These are phyloP conservation scores for Nomada fabriciana DNA, from an alignment of 2,888 invertebrate species.

Conservation along the genomic window DNA sequence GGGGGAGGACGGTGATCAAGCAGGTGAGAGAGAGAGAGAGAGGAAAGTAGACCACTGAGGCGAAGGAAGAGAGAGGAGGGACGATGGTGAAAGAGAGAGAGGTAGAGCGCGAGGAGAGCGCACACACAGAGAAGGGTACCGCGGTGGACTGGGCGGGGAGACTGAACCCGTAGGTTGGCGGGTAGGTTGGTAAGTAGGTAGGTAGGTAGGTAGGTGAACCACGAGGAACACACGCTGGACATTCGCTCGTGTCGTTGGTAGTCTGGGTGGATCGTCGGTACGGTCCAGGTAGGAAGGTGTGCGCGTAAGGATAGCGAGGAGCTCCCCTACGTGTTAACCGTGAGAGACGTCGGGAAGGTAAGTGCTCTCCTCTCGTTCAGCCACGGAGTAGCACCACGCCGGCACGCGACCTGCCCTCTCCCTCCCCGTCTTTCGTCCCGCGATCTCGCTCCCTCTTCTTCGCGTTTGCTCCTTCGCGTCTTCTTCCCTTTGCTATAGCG, in stretches of 20 bases:
- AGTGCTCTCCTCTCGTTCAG: conserved; percentile 76
- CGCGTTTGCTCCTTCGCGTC: conserved; percentile 11
- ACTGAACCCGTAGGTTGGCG: conserved; percentile 77
- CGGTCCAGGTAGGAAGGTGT: conserved; percentile 32
- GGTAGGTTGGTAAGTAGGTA: conserved; percentile 80
- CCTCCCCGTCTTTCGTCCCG: conserved; percentile 56
- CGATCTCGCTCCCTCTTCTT: conserved; percentile 28
- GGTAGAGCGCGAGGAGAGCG: conserved; percentile 20
- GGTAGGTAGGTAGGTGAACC: conserved; percentile 79
- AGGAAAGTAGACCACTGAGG: conserved; percentile 17
- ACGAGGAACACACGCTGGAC: conserved; percentile 53
- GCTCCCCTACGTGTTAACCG: conserved; percentile 76
- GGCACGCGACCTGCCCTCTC: conserved; percentile 83
- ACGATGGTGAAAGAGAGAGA: not conserved
- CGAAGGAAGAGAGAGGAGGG: not conserved
- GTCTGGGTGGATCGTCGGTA: conserved; percentile 49
- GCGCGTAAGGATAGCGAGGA: conserved; percentile 56
- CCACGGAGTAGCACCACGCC: conserved; percentile 80
- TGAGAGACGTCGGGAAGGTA: conserved; percentile 80
- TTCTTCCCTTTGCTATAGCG: conserved; percentile 38
- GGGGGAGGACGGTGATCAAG: not conserved
- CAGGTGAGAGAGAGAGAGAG: conserved; percentile 31
- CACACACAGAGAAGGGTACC: conserved; percentile 39
- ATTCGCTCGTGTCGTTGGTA: conserved; percentile 25
- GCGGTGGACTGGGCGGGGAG: conserved; percentile 78